Conservation (phyloP, 2,797 vertebrate species). For the Neosalanx taihuensis region DNA sequence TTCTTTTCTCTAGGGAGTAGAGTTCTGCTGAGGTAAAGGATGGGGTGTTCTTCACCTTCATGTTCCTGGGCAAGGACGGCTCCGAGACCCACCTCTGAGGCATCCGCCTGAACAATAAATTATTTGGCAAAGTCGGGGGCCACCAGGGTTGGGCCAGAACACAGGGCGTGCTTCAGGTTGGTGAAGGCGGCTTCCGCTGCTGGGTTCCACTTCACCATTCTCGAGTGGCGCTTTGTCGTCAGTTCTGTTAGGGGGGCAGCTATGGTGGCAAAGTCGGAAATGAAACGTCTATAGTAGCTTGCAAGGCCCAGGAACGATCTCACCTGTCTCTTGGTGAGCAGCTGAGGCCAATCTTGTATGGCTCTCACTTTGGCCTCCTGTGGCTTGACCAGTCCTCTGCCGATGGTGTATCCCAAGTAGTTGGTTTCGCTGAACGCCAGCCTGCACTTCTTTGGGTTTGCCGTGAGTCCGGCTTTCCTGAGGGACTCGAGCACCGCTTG, state of each 20-base stretch:
- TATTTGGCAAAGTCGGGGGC: too few relatives aligned
- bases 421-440: neutral
- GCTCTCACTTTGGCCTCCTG: neutral
- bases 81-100: too few relatives aligned
- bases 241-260: neutral
- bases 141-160: too few relatives aligned
- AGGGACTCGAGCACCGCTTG: neutral
- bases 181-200: too few relatives aligned
- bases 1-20: too few relatives aligned
- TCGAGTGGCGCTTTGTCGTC: neutral
- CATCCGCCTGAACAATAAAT: too few relatives aligned
- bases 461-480: neutral
- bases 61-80: too few relatives aligned
- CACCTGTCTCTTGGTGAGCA: neutral
- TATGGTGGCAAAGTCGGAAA: neutral
- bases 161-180: too few relatives aligned
- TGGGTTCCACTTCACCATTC: neutral
- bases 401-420: neutral
- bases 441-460: neutral
- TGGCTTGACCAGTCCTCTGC: neutral
- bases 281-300: neutral
- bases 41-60: too few relatives aligned
- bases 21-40: too few relatives aligned
- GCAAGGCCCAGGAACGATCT: neutral
- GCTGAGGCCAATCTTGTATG: neutral